Evolutionary conservation across 2,888 invertebrate species (phyloP), one percentile per base, ranked within the genome.

Genomic region (Sepiola atlantica): DNA sequence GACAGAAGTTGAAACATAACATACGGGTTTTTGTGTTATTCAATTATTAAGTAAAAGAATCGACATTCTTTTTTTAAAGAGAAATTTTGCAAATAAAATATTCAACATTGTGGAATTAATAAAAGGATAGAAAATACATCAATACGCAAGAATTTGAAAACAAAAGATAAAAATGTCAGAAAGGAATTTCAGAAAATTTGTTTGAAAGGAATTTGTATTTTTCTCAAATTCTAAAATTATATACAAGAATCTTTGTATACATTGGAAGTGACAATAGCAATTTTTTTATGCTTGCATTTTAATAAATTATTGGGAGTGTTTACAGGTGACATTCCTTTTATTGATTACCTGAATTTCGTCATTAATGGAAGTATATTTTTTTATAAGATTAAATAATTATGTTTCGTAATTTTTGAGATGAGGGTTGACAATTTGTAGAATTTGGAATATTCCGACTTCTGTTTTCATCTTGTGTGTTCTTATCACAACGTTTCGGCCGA

Each of bases 81-180:
- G n/a, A 28, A 10, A 10, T 77, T 77, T 77, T n/a, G 45, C 8
- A 77, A n/a, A n/a, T n/a, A 18, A 77, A 77, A 77, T 32, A 28
- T 77, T 77, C 77, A 61, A 28, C 0, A 28, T 77, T n/a, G n/a
- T 77, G 32, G 77, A 16, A 77, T 77, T 14, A n/a, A n/a, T 18
- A 6, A n/a, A 28, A 16, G 32, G 16, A n/a, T n/a, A 77, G n/a
- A n/a, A 10, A 77, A 16, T 77, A 77, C 77, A 77, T 77, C n/a
- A 32, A n/a, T 20, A 61, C 10, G 21, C n/a, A n/a, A 77, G 77
- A 32, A 77, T n/a, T 77, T 12, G n/a, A 77, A n/a, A 77, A 77
- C 77, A 77, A 77, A n/a, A n/a, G n/a, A 77, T 77, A 77, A 77
- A 77, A 77, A 77, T 77, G 32, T 77, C 77, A 77, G 77, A 77